Conservation (phyloP, 92 coral and sea anemone species). For the Scolanthus callimorphus region DNA sequence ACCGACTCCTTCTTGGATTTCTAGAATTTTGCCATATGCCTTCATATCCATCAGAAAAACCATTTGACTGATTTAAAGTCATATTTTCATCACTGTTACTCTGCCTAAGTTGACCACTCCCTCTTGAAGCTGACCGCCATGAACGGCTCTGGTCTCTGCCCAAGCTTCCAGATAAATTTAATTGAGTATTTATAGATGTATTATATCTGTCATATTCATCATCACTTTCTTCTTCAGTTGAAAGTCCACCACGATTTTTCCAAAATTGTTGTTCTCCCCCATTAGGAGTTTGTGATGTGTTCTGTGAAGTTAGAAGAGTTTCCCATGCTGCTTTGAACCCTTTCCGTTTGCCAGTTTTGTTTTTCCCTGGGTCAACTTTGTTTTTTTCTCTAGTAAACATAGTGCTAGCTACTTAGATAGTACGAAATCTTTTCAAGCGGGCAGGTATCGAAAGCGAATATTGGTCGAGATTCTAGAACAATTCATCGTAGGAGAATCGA, state of each 20-base stretch:
- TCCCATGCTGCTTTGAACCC: slow-evolving; percentile 80
- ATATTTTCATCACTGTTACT: not conserved
- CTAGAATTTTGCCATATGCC: slow-evolving; percentile 14
- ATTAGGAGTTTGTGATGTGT: slow-evolving; percentile 16
- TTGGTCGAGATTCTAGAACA: too few relatives aligned
- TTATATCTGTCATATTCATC: slow-evolving; percentile 49
- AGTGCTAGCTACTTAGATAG: too few relatives aligned
- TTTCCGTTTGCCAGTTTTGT: slow-evolving; percentile 47
- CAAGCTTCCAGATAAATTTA: slow-evolving; percentile 62
- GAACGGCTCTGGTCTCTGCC: slow-evolving; percentile 46
- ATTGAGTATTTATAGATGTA: slow-evolving; percentile 44
- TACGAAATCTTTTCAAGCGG: too few relatives aligned
- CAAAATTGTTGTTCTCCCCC: slow-evolving; percentile 18
- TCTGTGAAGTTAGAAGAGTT: slow-evolving; percentile 49
- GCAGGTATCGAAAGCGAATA: too few relatives aligned
- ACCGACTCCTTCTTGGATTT: slow-evolving; percentile 1
- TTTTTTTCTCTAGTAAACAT: slow-evolving; percentile 78
- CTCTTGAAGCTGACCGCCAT: slow-evolving; percentile 48
- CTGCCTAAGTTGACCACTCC: slow-evolving; percentile 8
- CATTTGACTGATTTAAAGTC: slow-evolving; percentile 13
- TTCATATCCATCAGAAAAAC: slow-evolving; percentile 20
- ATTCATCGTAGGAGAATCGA: too few relatives aligned
- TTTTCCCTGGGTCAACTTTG: slow-evolving; percentile 62
- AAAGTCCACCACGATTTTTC: slow-evolving; percentile 28
- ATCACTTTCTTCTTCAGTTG: slow-evolving; percentile 21